Conservation (phyloP, 2,113 vertebrate genomes). For the Burhinus oedicnemus region DNA sequence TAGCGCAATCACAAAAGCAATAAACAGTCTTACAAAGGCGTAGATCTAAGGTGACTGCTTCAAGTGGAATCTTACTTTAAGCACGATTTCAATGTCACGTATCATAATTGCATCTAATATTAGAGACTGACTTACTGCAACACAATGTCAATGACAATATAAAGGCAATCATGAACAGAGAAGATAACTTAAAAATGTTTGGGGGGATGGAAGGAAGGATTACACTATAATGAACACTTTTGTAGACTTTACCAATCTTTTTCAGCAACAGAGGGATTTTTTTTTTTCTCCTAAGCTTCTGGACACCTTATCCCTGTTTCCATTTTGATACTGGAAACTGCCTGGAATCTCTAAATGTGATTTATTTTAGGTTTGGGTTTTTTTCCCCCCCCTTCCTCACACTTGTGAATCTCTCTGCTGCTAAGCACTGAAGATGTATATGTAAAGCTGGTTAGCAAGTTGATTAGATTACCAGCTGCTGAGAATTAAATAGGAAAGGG, state of each 20-base stretch:
- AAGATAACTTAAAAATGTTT: background rate
- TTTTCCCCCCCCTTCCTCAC: background rate
- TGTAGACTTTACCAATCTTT: background rate
- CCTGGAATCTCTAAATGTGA: background rate
- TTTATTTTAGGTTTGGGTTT: background rate
- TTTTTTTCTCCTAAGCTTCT: background rate
- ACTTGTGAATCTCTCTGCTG: background rate
- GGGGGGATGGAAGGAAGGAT: background rate
- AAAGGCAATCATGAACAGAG: constrained; percentile 17
- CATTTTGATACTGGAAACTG: background rate
- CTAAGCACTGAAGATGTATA: background rate
- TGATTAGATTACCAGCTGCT: background rate
- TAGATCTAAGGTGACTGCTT: constrained; percentile 44
- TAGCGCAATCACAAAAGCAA: constrained; percentile 53
- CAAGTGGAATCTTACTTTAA: constrained; percentile 21
- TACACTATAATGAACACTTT: background rate
- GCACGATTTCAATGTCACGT: background rate
- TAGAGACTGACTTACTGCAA: constrained; percentile 34
- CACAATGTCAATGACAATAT: constrained; percentile 27
- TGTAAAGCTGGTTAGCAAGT: background rate
- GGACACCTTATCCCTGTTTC: background rate
- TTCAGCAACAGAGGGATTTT: background rate
- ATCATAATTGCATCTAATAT: constrained; percentile 66
- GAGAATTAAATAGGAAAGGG: background rate
- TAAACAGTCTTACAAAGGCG: constrained; percentile 27